Evolutionary conservation across 53 echinoderm and acorn worm genomes (phyloP).

Genomic region (Echinometra lucunter): DNA sequence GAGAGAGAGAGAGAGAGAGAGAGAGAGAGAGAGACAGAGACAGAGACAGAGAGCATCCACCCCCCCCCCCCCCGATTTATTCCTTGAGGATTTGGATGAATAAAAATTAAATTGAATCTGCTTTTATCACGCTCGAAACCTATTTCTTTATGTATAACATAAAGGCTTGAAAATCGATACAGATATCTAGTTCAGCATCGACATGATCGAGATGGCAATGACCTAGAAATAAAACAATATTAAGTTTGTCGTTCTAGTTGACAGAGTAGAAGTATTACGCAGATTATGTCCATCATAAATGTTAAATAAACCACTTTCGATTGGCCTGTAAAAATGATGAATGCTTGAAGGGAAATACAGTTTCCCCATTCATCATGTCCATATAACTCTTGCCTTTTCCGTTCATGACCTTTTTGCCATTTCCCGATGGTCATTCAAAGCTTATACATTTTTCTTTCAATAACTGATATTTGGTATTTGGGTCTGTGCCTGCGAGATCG

Average conservation of each 20-base stretch:
- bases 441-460: neutral
- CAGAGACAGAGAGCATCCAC: too few species aligned
- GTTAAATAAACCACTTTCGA: neutral
- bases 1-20: too few species aligned
- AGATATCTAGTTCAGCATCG: neutral
- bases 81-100: too few species aligned
- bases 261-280: neutral
- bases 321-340: neutral
- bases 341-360: neutral
- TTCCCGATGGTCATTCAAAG: neutral
- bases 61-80: too few species aligned
- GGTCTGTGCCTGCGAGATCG: neutral
- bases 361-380: neutral
- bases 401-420: neutral
- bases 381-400: neutral
- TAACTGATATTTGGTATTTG: neutral
- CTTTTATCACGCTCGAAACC: too few species aligned
- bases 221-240: neutral
- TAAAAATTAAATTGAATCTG: too few species aligned
- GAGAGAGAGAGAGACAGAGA: too few species aligned
- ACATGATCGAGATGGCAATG: neutral
- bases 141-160: too few species aligned
- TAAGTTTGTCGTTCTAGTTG: neutral
- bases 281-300: neutral
- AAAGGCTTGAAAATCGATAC: too few species aligned